phyloP scores from a whole-genome alignment of 92 coral and sea anemone species.

The Meandrina meandrites region DNA sequence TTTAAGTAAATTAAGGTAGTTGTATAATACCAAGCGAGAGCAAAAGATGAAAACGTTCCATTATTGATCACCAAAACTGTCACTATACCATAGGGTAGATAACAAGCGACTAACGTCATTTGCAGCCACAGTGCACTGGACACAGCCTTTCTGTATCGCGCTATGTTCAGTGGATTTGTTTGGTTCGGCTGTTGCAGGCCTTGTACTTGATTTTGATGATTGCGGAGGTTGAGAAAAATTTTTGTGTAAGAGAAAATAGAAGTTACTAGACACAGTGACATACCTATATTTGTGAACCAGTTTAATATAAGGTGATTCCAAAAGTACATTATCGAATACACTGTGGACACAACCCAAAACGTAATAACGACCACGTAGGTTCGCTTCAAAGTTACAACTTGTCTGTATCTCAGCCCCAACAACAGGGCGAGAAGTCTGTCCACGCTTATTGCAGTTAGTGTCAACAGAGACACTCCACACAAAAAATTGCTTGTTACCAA shows the following conservation, averaged over 20 bases:
- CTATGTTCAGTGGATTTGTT: constrained; percentile 17
- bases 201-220: background rate
- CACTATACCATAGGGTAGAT: background rate
- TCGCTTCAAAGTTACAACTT: constrained; percentile 11
- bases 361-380: background rate
- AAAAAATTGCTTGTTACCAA: background rate
- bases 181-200: background rate
- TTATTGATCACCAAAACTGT: no score
- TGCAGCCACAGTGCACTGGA: constrained; percentile 10
- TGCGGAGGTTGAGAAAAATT: background rate
- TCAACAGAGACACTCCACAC: background rate
- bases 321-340: background rate
- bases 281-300: background rate
- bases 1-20: background rate
- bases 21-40: background rate
- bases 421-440: constrained; percentile 19
- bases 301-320: background rate
- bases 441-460: constrained; percentile 10
- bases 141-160: background rate
- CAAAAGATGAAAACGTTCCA: background rate
- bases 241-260: background rate
- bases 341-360: background rate
- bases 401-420: constrained; percentile 7
- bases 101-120: constrained; percentile 3
- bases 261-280: background rate